Percentiles rank a stretch among this genome's conserved stretches.
Evolutionary conservation across 2,888 invertebrate species (phyloP).

Genomic region (Zygaena filipendulae): DNA sequence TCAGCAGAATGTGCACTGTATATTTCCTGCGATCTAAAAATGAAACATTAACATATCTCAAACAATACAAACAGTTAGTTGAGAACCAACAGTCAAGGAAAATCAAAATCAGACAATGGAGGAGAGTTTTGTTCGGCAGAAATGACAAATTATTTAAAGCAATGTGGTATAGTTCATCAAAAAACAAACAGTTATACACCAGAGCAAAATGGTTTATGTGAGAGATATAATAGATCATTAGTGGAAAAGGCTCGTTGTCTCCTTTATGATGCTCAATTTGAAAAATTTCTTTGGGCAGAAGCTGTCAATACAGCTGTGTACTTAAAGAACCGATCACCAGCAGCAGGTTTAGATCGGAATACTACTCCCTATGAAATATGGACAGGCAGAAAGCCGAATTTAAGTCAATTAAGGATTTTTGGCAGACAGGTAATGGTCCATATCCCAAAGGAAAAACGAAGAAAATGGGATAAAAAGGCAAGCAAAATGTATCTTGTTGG

Average conservation of each 20-base stretch:
- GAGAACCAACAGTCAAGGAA: slow-evolving; percentile 9
- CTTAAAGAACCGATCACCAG: slow-evolving; percentile 5
- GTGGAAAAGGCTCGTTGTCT: slow-evolving; percentile 13
- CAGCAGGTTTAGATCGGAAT: slow-evolving; percentile 2
- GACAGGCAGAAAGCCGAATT: slow-evolving; percentile 15
- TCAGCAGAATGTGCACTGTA: slow-evolving; percentile 9
- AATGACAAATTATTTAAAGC: slow-evolving; percentile 12
- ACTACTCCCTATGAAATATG: slow-evolving; percentile 18
- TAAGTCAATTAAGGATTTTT: slow-evolving; percentile 15
- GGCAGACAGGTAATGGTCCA: slow-evolving; percentile 15
- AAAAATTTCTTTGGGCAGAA: slow-evolving; percentile 15
- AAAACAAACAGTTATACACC: slow-evolving; percentile 16
- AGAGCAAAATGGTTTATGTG: slow-evolving; percentile 13
- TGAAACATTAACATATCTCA: slow-evolving; percentile 8
- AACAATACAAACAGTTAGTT: slow-evolving; percentile 6
- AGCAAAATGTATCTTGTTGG: slow-evolving; percentile 14
- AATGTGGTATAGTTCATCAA: slow-evolving; percentile 13
- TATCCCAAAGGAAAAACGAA: slow-evolving; percentile 15
- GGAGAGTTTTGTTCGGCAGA: slow-evolving; percentile 12
- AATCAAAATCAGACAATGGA: slow-evolving; percentile 12
- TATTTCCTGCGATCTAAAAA: slow-evolving; percentile 9
- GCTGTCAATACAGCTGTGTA: slow-evolving; percentile 17
- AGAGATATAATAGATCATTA: slow-evolving; percentile 11
- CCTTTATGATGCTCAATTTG: slow-evolving; percentile 11
- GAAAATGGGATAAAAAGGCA: slow-evolving; percentile 19